Percentiles rank a stretch among this genome's conserved stretches.
Evolutionary conservation across 2,797 vertebrate genomes (phyloP).

Genomic region (Hirundo rustica): DNA sequence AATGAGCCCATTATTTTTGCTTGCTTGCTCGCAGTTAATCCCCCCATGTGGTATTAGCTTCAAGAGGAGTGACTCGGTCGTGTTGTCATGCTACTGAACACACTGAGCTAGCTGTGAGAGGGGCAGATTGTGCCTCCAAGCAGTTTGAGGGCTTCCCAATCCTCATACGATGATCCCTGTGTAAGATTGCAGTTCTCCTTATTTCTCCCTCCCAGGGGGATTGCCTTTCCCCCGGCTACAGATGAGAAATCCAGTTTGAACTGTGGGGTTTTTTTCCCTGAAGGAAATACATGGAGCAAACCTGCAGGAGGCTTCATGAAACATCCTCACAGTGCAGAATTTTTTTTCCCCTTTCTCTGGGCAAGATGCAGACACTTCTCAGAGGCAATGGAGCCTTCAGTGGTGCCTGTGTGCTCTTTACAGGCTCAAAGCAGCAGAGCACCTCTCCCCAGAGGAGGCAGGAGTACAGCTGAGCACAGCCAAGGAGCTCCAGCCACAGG

Average conservation of each 20-base stretch:
- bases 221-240: not conserved
- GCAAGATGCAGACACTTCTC: not conserved
- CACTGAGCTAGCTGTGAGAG: not conserved
- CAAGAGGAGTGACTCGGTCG: not conserved
- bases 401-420: not conserved
- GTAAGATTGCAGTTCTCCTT: not conserved
- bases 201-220: not conserved
- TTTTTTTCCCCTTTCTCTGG: not conserved
- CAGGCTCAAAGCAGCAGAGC: not conserved
- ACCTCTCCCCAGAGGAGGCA: not conserved
- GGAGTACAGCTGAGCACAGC: not conserved
- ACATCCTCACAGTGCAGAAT: fast-evolving
- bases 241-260: not conserved
- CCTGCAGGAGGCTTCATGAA: not conserved
- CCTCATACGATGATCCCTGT: fast-evolving
- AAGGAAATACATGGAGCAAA: not conserved
- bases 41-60: not conserved
- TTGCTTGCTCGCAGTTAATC: not conserved
- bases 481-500: not conserved
- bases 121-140: not conserved
- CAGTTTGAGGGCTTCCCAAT: not conserved
- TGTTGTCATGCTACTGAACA: not conserved
- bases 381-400: not conserved
- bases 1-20: conserved; percentile 7
- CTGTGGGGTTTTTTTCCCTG: not conserved